Conservation (phyloP, 2,888 invertebrate genomes). For the Monochamus alternatus region DNA sequence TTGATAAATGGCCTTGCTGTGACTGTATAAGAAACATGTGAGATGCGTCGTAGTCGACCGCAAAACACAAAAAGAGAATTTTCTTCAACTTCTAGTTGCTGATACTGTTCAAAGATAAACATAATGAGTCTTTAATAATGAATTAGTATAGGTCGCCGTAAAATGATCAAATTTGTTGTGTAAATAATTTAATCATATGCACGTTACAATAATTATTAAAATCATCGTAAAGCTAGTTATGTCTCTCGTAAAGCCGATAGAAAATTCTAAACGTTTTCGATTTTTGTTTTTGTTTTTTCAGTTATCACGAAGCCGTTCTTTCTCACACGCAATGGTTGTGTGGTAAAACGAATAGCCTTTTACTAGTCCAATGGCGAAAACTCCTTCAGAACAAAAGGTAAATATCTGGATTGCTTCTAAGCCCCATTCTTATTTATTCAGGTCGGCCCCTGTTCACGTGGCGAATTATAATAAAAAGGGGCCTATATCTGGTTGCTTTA, state of each 20-base stretch:
- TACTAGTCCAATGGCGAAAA: neutral
- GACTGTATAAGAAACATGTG: neutral
- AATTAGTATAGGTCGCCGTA: no score
- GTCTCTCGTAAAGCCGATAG: no score
- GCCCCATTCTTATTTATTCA: slow-evolving; percentile 3
- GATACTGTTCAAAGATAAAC: no score
- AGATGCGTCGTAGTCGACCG: neutral
- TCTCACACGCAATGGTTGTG: neutral
- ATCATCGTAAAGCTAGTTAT: no score
- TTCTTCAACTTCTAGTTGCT: no score
- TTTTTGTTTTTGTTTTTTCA: neutral
- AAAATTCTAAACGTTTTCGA: no score
- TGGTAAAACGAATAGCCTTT: no score
- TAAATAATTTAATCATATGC: no score
- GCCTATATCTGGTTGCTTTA: neutral
- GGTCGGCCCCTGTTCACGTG: neutral
- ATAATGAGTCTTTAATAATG: no score
- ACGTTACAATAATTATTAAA: no score
- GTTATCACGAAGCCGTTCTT: neutral
- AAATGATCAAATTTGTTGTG: no score
- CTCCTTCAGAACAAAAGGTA: neutral
- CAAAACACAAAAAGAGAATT: no score
- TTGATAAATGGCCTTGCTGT: slow-evolving; percentile 3
- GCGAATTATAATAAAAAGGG: neutral
- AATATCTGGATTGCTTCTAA: neutral